phyloP scores from a whole-genome alignment of 2,113 vertebrate species.

The Odocoileus virginianus region DNA sequence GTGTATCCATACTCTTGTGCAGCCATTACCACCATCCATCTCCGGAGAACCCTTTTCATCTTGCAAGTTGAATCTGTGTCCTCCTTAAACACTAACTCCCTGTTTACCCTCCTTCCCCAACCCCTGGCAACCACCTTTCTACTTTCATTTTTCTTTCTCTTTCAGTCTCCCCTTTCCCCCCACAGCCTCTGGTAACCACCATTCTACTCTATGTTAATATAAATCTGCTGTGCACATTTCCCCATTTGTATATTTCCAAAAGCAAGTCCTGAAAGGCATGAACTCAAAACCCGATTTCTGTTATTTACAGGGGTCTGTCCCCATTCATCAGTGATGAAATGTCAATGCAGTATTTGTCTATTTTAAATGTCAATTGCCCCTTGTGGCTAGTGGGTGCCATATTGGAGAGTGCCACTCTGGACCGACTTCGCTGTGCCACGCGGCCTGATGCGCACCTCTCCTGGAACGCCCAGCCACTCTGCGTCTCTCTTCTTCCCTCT shows the following conservation, averaged over 20 bases:
- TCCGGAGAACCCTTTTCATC: not conserved
- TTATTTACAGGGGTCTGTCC: not conserved
- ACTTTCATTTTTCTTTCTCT: not conserved
- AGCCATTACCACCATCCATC: not conserved
- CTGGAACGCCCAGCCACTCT: not conserved
- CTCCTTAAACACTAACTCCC: not conserved
- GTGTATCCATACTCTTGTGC: not conserved
- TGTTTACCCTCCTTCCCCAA: not conserved
- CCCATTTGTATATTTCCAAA: constrained; percentile 11
- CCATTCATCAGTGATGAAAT: not conserved
- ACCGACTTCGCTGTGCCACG: not conserved
- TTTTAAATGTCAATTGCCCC: not conserved
- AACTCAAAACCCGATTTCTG: not conserved
- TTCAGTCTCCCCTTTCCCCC: not conserved
- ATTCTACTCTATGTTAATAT: not conserved
- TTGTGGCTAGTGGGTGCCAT: not conserved
- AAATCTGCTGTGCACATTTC: not conserved
- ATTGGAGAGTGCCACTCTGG: not conserved
- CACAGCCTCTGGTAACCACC: not conserved
- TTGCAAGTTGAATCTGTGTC: not conserved
- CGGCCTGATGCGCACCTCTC: not conserved
- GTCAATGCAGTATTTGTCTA: not conserved
- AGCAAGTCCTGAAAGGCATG: not conserved
- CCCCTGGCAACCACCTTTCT: not conserved
- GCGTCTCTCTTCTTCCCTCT: not conserved